Evolutionary conservation across 2,888 invertebrate genomes (phyloP).

Genomic region (Sepioteuthis lessoniana): DNA sequence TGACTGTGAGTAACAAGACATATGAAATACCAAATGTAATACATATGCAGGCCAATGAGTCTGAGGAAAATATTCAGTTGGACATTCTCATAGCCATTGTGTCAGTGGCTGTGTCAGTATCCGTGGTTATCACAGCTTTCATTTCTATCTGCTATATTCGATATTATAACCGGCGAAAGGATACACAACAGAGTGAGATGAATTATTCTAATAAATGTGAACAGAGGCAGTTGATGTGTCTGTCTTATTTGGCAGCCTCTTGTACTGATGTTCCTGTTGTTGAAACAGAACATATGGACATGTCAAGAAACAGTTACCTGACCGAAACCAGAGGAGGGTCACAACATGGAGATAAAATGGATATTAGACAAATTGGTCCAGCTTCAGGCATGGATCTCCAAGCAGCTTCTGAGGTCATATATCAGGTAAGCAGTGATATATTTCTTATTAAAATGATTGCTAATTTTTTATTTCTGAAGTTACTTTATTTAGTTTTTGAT

Average conservation of each 20-base stretch:
- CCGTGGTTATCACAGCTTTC: not conserved
- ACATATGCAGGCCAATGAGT: slow-evolving; percentile 4
- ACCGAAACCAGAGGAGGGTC: not conserved
- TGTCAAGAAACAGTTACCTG: slow-evolving; percentile 17
- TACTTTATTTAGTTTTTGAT: not conserved
- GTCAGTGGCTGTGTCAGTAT: not conserved
- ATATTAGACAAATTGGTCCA: slow-evolving; percentile 9
- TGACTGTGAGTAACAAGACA: not conserved
- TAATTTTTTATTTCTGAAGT: not conserved
- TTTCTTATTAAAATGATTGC: not conserved
- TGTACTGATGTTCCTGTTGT: not conserved
- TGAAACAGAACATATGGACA: not conserved
- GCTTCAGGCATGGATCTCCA: slow-evolving; percentile 21
- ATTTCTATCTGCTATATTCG: not conserved
- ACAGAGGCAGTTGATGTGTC: not conserved
- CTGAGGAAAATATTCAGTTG: not conserved
- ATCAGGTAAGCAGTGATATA: not conserved
- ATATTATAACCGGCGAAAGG: slow-evolving; percentile 4
- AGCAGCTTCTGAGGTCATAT: slow-evolving; percentile 11
- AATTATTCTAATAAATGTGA: not conserved
- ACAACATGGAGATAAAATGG: not conserved
- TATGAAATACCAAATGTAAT: not conserved
- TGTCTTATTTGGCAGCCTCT: slow-evolving; percentile 3
- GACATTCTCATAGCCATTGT: slow-evolving; percentile 33
- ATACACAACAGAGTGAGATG: not conserved